phyloP scores from a whole-genome alignment of 2,113 vertebrate species.

The Leucoraja erinaceus region DNA sequence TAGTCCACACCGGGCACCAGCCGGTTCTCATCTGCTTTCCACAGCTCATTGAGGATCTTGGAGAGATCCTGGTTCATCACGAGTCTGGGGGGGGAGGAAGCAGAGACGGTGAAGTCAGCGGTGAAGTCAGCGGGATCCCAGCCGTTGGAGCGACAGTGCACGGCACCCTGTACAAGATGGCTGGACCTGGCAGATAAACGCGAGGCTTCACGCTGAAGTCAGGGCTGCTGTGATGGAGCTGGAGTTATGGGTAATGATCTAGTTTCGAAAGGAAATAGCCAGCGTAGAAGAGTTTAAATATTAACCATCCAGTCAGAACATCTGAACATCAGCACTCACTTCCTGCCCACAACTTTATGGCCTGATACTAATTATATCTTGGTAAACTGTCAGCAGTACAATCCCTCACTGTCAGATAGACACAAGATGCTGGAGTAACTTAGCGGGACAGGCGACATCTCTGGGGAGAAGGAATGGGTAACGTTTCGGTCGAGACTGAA shows the following conservation, averaged over 20 bases:
- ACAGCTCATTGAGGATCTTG: constrained; percentile 64
- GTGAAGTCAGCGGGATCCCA: background rate
- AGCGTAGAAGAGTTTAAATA: background rate
- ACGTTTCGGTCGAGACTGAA: no score
- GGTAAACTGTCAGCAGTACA: background rate
- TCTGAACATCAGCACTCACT: background rate
- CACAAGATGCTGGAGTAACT: no score
- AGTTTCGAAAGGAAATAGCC: background rate
- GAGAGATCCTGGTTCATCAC: constrained; percentile 62
- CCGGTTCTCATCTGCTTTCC: constrained; percentile 65
- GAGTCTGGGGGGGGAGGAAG: constrained; percentile 49
- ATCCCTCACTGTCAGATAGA: no score
- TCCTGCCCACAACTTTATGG: background rate
- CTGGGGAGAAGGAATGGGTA: no score
- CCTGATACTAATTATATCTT: background rate
- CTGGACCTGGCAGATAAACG: background rate
- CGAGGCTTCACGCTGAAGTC: background rate
- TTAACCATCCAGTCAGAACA: background rate
- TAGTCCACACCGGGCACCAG: constrained; percentile 68
- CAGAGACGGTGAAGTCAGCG: background rate
- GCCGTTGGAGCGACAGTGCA: no score
- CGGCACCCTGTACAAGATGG: no score
- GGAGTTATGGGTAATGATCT: background rate
- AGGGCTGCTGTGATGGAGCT: background rate
- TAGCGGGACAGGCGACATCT: no score